Conservation (phyloP, 1,140 invertebrate genomes). For the Vollenhovia emeryi region DNA sequence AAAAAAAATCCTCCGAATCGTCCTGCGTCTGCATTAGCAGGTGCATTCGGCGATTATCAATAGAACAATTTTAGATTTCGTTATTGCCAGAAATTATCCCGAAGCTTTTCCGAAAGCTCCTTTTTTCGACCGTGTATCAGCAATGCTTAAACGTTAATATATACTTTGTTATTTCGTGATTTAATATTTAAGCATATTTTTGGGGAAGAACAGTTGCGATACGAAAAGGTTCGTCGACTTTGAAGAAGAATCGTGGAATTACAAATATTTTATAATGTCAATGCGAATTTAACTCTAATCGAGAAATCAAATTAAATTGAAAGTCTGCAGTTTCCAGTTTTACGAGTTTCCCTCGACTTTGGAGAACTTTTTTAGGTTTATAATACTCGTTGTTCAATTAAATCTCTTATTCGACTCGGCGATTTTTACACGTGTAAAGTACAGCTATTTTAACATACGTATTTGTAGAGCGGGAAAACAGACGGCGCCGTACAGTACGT, state of each 20-base stretch:
- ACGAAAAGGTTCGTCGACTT: not conserved
- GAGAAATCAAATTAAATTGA: not conserved
- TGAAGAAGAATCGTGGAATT: not conserved
- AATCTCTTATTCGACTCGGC: not conserved
- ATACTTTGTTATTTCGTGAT: too few relatives aligned
- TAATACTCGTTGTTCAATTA: not conserved
- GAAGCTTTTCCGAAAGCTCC: not conserved
- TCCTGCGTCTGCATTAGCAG: not conserved
- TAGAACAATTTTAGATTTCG: not conserved
- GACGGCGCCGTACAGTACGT: not conserved
- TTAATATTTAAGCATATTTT: not conserved
- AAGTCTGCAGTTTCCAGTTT: not conserved
- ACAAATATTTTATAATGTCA: not conserved
- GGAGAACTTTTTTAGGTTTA: not conserved
- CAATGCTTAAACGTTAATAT: not conserved
- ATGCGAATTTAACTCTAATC: not conserved
- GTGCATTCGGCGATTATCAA: not conserved
- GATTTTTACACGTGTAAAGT: not conserved
- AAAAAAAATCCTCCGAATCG: conserved; percentile 11
- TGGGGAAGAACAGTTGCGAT: not conserved
- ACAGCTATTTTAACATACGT: not conserved
- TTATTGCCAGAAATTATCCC: not conserved
- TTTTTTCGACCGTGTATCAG: not conserved
- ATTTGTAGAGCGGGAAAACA: not conserved
- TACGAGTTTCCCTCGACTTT: not conserved